These are phyloP conservation scores for Odocoileus hemionus DNA, from an alignment of 2,113 vertebrate genomes.

Conservation along the genomic window DNA sequence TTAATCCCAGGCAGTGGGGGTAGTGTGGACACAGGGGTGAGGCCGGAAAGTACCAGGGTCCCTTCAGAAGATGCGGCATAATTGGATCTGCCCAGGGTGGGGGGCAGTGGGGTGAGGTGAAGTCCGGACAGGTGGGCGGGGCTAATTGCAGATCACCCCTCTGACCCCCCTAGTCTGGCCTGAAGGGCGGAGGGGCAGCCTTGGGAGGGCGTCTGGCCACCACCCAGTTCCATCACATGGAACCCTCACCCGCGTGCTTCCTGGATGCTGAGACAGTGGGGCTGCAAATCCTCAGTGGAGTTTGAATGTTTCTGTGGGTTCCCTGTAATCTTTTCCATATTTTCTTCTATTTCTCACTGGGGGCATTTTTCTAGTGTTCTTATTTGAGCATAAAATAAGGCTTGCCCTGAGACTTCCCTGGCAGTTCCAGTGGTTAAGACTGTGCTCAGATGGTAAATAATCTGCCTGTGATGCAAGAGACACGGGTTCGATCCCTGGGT, in stretches of 20 bases:
- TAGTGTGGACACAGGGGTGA: neutral
- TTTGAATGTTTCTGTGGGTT: neutral
- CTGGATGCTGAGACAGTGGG: neutral
- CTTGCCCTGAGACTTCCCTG: neutral
- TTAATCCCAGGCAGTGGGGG: neutral
- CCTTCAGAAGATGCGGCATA: neutral
- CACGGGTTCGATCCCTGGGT: fast-evolving
- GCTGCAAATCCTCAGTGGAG: neutral
- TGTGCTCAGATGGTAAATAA: neutral
- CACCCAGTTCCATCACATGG: neutral
- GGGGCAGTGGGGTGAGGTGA: neutral
- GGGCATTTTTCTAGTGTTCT: neutral
- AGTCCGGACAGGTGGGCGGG: neutral
- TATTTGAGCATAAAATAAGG: neutral
- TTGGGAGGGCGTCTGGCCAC: neutral
- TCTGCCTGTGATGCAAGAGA: neutral
- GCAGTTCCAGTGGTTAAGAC: neutral
- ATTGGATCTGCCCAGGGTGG: neutral
- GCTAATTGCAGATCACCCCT: neutral
- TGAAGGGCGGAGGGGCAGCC: neutral
- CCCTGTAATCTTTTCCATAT: neutral
- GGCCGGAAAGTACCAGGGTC: neutral
- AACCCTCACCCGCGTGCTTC: fast-evolving
- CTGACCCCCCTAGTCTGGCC: too few species aligned
- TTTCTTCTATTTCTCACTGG: neutral